Conservation (phyloP, 2,888 invertebrate genomes). For the Oligia fasciuncula region DNA sequence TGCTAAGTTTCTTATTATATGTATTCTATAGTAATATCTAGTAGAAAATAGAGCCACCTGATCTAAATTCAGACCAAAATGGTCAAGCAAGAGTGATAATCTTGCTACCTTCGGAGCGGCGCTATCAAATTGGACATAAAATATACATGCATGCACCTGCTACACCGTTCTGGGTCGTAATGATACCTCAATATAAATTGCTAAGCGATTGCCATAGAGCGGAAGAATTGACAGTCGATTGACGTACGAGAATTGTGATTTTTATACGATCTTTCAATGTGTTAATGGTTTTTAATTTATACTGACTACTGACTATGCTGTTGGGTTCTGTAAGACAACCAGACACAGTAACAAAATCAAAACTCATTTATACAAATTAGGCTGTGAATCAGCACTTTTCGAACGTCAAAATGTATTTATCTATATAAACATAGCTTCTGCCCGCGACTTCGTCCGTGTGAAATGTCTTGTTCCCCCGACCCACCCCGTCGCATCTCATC, state of each 20-base stretch:
- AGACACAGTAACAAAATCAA: no score
- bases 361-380: no score
- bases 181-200: slow-evolving; percentile 21
- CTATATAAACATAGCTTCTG: no score
- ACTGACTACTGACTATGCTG: no score
- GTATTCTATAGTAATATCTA: not conserved
- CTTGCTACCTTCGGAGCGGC: slow-evolving; percentile 16
- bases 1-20: not conserved
- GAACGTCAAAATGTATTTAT: no score
- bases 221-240: not conserved
- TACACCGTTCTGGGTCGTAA: slow-evolving; percentile 21
- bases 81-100: slow-evolving; percentile 9
- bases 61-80: slow-evolving; percentile 34
- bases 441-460: no score
- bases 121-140: slow-evolving; percentile 51
- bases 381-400: no score
- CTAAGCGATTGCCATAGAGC: not conserved
- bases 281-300: not conserved
- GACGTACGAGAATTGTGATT: not conserved
- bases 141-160: slow-evolving; percentile 56
- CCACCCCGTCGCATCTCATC: no score
- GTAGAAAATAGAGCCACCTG: not conserved
- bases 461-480: no score
- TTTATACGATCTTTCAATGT: not conserved
- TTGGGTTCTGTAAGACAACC: no score